Conservation (phyloP, 2,113 vertebrate genomes). For the Phylloscopus trochilus region DNA sequence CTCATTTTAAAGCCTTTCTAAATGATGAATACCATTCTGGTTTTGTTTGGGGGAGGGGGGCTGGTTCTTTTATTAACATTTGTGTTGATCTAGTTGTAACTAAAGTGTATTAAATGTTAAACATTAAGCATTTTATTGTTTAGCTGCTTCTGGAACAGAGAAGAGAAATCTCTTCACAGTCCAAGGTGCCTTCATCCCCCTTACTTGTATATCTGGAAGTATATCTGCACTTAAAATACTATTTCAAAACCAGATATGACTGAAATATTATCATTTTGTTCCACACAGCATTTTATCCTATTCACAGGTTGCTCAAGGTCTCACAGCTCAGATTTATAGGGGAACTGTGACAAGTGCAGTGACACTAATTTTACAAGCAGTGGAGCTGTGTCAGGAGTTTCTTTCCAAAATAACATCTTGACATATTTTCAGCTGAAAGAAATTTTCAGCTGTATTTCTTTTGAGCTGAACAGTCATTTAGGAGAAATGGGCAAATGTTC, state of each 20-base stretch:
- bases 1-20: neutral
- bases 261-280: neutral
- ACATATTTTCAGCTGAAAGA: conserved; percentile 21
- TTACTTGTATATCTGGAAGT: neutral
- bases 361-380: neutral
- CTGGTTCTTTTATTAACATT: neutral
- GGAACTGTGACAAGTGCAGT: neutral
- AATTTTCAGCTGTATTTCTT: neutral
- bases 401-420: conserved; percentile 2
- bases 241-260: neutral
- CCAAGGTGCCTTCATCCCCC: neutral
- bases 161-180: neutral
- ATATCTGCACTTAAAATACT: neutral
- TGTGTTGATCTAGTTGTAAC: neutral
- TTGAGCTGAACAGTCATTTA: neutral
- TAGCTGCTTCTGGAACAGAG: neutral
- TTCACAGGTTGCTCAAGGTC: neutral
- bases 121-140: neutral
- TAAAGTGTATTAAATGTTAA: neutral
- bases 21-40: neutral
- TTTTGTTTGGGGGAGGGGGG: fast-evolving
- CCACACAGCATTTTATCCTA: neutral
- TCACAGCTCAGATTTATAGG: conserved; percentile 13
- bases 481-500: neutral
- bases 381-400: conserved; percentile 15